Evolutionary conservation across 2,113 vertebrate species (phyloP), one percentile per base, ranked within the genome.

Genomic region (Coturnix japonica): DNA sequence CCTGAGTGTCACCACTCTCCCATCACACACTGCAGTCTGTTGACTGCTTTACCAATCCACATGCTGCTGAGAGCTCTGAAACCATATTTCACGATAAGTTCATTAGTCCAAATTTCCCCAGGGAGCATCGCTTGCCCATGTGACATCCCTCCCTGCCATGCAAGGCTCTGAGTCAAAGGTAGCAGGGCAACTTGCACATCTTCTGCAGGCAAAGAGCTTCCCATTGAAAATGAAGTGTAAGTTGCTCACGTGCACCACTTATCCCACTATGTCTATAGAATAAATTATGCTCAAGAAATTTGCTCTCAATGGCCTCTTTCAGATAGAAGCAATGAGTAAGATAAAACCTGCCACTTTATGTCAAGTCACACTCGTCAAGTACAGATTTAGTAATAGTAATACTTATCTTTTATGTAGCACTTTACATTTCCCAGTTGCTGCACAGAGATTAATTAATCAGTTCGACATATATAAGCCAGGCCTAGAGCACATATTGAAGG

Each of bases 371-470:
- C 91, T 96, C 11, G 3, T 94, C 41, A 13, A 91, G 81, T 94
- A 60, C 89, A 87, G 91, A 93, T 93, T 94, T 95, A 93, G 92
- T 89, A 91, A 94, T 77, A 92, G 92, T 87, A 93, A 91, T 87
- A 89, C 94, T 93, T 94, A 91, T 73, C 95, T 92, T 93, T 96
- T 95, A 95, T 89, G 92, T 89, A 87, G 89, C 95, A 91, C 94
- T 96, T 94, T 85, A 80, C 95, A 94, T 93, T 95, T 94, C 82
- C 91, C 92, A 93, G 72, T 93, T 91, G 87, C 95, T 95, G 94
- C 72, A 77, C 89, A 80, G 91, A 96, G 96, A 96, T 93, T 95
- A 95, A 95, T 94, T 95, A 93, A 94, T 93, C 91, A 85, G 91
- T 64, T 79, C 87, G 72, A 82, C 23, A 1, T 82, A 67, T 43